A percentile compares a stretch with the other conserved stretches of the same genome.
phyloP scores from a whole-genome alignment of 1,140 invertebrate species.

The Euura saliciscinereae region DNA sequence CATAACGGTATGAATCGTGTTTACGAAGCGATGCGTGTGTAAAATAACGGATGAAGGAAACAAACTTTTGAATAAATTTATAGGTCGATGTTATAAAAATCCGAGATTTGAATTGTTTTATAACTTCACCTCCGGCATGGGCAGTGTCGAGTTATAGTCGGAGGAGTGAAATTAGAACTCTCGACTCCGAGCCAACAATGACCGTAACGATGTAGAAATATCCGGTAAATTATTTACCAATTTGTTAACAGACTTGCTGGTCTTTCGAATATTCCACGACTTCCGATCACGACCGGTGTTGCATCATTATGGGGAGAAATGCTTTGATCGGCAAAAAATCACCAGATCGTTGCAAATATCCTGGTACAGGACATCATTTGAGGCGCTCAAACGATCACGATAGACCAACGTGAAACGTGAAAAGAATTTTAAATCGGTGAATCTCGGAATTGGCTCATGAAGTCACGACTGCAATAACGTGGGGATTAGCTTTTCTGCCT shows the following conservation, averaged over 20 bases:
- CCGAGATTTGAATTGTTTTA: too few species aligned
- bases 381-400: too few species aligned
- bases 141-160: not conserved
- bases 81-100: too few species aligned
- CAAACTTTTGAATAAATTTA: too few species aligned
- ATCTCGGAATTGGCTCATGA: too few species aligned
- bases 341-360: too few species aligned
- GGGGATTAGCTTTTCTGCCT: too few species aligned
- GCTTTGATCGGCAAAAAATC: not conserved
- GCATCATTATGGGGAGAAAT: not conserved
- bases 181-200: not conserved
- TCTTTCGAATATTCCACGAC: not conserved
- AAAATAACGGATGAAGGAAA: not conserved
- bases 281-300: not conserved
- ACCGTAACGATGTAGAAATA: not conserved
- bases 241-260: not conserved
- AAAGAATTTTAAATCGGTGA: too few species aligned
- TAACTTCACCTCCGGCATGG: too few species aligned
- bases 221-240: not conserved
- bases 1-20: slow-evolving; percentile 1
- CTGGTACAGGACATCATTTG: too few species aligned
- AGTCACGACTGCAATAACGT: too few species aligned
- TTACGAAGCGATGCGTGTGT: not conserved
- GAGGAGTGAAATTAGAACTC: not conserved
- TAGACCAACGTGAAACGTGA: too few species aligned